phyloP scores from a whole-genome alignment of 2,113 vertebrate genomes.

The Myodes glareolus region DNA sequence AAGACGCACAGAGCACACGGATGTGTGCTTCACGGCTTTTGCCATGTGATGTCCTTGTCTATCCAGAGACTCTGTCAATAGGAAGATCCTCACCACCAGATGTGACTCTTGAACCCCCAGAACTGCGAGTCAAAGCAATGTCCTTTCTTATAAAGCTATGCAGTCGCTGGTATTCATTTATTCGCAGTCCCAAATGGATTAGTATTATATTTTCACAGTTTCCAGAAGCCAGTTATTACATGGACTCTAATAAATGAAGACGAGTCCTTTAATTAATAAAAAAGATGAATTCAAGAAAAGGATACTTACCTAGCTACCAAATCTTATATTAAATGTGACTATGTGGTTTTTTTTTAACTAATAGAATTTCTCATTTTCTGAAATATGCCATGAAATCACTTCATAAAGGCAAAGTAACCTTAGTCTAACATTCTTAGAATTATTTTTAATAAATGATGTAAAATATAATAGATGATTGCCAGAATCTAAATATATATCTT shows the following conservation, averaged over 20 bases:
- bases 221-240: neutral
- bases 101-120: neutral
- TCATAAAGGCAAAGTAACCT: conserved; percentile 14
- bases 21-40: neutral
- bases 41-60: neutral
- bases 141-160: neutral
- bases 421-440: neutral
- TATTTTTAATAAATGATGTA: conserved; percentile 39
- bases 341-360: conserved; percentile 26
- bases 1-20: neutral
- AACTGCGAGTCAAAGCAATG: neutral
- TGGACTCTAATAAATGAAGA: neutral
- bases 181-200: neutral
- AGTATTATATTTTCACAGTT: neutral
- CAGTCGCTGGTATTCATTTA: neutral
- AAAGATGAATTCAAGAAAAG: conserved; percentile 23
- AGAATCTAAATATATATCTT: conserved; percentile 30
- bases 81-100: neutral
- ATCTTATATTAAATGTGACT: neutral
- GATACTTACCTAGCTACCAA: neutral
- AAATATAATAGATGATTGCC: neutral
- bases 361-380: conserved; percentile 12
- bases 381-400: neutral
- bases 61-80: neutral
- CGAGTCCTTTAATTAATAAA: conserved; percentile 31